These are phyloP conservation scores for Poeciliopsis gracilis DNA, from an alignment of 2,797 vertebrate species.

Conservation along the genomic window DNA sequence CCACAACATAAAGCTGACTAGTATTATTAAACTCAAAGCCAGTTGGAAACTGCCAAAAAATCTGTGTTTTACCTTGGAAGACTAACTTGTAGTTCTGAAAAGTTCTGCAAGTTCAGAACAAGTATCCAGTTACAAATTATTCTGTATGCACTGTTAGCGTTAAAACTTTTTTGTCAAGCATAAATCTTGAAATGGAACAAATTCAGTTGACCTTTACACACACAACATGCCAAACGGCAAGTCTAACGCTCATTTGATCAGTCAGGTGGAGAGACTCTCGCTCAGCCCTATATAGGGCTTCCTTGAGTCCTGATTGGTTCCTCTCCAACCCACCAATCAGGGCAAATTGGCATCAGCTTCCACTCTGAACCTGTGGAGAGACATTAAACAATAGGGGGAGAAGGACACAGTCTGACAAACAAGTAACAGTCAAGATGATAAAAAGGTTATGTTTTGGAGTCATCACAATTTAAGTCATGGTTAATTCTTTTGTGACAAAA, in stretches of 20 bases:
- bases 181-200: neutral
- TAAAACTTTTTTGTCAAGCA: neutral
- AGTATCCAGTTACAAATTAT: neutral
- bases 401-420: too few relatives aligned
- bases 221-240: too few relatives aligned
- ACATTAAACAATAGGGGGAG: too few relatives aligned
- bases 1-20: neutral
- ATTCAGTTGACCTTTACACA: neutral
- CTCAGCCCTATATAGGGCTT: too few relatives aligned
- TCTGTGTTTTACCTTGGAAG: neutral
- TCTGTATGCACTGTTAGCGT: too few relatives aligned
- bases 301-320: too few relatives aligned
- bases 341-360: too few relatives aligned
- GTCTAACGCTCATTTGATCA: too few relatives aligned
- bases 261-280: too few relatives aligned
- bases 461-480: neutral
- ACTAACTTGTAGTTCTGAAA: neutral
- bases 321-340: too few relatives aligned
- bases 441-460: neutral
- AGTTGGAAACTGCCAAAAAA: neutral
- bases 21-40: neutral
- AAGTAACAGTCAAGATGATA: too few relatives aligned
- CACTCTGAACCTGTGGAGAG: too few relatives aligned
- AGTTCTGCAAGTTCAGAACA: neutral
- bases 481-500: neutral